Percentiles rank a stretch among this genome's conserved stretches.
Evolutionary conservation across 2,888 invertebrate species (phyloP).

Genomic region (Lasioglossum marginatum): DNA sequence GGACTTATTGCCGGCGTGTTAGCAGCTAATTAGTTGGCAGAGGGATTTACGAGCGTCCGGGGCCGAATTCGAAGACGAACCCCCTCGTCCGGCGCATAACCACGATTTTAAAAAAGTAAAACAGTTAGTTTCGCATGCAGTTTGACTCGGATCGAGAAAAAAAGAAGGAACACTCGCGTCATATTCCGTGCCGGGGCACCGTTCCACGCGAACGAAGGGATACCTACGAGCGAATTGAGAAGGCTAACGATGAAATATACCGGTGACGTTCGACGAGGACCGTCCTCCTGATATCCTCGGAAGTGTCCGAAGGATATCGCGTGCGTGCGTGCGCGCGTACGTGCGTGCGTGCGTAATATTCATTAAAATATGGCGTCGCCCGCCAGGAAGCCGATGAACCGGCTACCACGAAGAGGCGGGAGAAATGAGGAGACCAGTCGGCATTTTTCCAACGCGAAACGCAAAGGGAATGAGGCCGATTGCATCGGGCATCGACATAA

Average conservation of each 20-base stretch:
- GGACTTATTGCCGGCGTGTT: background rate
- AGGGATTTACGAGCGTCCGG: background rate
- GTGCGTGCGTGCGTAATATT: constrained; percentile 77
- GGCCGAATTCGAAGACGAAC: background rate
- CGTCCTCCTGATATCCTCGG: constrained; percentile 37
- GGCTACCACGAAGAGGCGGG: constrained; percentile 60
- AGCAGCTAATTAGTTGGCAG: constrained; percentile 14
- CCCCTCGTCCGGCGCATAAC: background rate
- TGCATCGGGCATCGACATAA: background rate
- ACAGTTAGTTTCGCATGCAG: constrained; percentile 3
- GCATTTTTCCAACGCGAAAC: constrained; percentile 18
- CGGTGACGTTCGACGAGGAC: constrained; percentile 37
- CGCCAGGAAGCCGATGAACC: constrained; percentile 70
- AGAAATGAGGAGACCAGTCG: constrained; percentile 53
- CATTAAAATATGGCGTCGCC: constrained; percentile 76
- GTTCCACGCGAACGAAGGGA: background rate
- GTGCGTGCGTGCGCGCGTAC: constrained; percentile 59
- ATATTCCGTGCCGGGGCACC: constrained; percentile 21
- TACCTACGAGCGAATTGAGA: constrained; percentile 29
- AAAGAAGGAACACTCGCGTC: constrained; percentile 3
- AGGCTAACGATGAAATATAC: constrained; percentile 63
- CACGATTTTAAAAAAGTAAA: constrained; percentile 22
- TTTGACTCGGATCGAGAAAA: constrained; percentile 8
- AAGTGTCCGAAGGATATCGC: constrained; percentile 67
- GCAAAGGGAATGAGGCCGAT: constrained; percentile 18